Percentiles rank a stretch among this genome's conserved stretches.
phyloP scores from a whole-genome alignment of 2,113 vertebrate species.

The Paradisaea rubra region DNA sequence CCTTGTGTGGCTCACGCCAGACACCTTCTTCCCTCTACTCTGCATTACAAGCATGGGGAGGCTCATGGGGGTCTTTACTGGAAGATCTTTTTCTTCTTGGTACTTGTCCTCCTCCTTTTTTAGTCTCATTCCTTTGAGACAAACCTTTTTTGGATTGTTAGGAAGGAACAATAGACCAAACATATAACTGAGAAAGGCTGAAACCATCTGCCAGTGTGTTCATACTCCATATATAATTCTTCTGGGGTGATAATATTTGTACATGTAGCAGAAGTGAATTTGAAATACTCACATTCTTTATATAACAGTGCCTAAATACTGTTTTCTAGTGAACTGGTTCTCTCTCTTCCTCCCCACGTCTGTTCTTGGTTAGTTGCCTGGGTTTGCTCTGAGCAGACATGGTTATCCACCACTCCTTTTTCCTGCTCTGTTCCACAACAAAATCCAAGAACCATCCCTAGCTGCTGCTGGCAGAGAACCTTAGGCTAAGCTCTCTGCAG shows the following conservation, averaged over 20 bases:
- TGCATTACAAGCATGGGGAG: neutral
- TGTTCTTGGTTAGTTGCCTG: neutral
- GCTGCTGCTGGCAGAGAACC: neutral
- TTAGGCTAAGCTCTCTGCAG: neutral
- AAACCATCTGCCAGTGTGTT: neutral
- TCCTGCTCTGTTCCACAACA: neutral
- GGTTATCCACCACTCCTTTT: neutral
- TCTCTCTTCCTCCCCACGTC: fast-evolving
- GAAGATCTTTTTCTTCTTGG: neutral
- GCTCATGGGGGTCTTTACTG: neutral
- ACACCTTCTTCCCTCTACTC: neutral
- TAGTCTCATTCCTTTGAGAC: neutral
- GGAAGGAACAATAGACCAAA: neutral
- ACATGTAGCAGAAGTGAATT: neutral
- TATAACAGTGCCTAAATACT: neutral
- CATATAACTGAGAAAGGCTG: neutral
- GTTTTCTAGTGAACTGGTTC: neutral
- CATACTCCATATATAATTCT: neutral
- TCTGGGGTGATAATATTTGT: neutral
- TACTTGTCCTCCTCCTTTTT: neutral
- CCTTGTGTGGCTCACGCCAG: neutral
- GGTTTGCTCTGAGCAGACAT: neutral
- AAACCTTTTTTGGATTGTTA: neutral
- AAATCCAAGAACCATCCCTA: neutral
- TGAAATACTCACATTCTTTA: neutral